These are phyloP conservation scores for Vanacampus margaritifer DNA, from an alignment of 2,113 vertebrate species.

Conservation along the genomic window DNA sequence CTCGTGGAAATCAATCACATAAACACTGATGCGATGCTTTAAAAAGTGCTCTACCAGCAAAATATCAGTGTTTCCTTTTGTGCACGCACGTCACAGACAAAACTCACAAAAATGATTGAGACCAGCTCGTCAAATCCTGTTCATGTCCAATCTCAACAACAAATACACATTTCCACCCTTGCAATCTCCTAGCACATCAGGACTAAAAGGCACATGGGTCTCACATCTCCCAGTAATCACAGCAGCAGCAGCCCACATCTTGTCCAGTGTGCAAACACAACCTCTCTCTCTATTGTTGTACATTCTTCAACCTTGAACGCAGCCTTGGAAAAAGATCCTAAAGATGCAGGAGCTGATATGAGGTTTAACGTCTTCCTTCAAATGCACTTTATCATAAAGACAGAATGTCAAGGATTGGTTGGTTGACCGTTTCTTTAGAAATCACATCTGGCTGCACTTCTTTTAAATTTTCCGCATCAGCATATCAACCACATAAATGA, in stretches of 20 bases:
- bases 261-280: constrained; percentile 24
- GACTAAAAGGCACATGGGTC: constrained; percentile 70
- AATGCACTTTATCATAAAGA: constrained; percentile 1
- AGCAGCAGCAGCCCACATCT: constrained; percentile 18
- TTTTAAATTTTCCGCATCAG: constrained; percentile 25
- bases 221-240: constrained; percentile 26
- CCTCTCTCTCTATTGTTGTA: constrained; percentile 20
- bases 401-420: background rate
- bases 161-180: background rate
- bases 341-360: constrained; percentile 10
- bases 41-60: constrained; percentile 36
- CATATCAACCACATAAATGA: constrained; percentile 32
- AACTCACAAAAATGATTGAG: constrained; percentile 15
- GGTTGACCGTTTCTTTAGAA: background rate
- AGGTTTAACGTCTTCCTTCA: constrained; percentile 18
- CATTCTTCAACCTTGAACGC: constrained; percentile 31
- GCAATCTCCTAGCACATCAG: constrained; percentile 27
- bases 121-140: constrained; percentile 17
- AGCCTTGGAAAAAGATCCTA: constrained; percentile 22
- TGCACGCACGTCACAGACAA: constrained; percentile 8
- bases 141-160: background rate
- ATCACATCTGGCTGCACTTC: constrained; percentile 8
- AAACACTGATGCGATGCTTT: constrained; percentile 43
- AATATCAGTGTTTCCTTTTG: constrained; percentile 6
- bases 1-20: constrained; percentile 15